These are phyloP conservation scores for Heliothis subflexa DNA, from an alignment of 1,140 invertebrate species.

Conservation along the genomic window DNA sequence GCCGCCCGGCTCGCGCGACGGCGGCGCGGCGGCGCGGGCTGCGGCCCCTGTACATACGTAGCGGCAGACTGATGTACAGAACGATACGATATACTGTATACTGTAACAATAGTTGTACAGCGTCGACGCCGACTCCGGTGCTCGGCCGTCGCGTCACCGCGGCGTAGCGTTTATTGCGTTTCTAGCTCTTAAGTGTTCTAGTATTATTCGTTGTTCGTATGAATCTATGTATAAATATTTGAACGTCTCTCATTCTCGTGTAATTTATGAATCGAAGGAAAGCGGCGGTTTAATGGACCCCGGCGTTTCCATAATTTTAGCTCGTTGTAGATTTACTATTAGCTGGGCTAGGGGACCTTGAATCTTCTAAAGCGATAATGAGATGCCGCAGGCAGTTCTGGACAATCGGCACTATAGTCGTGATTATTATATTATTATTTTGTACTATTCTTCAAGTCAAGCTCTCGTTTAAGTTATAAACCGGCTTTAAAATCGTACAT, in stretches of 20 bases:
- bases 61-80: conserved; percentile 83
- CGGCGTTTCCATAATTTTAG: conserved; percentile 78
- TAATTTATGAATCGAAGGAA: conserved; percentile 84
- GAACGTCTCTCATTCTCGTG: conserved; percentile 85
- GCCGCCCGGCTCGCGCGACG: too few relatives aligned
- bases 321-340: conserved; percentile 85
- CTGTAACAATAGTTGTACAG: conserved; percentile 77
- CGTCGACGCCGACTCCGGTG: conserved; percentile 72
- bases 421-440: conserved; percentile 81
- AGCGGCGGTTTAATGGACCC: conserved; percentile 69
- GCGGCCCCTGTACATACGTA: conserved; percentile 76
- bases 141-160: conserved; percentile 76
- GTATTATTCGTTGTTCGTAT: conserved; percentile 86
- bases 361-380: conserved; percentile 80
- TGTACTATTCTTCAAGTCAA: conserved; percentile 79
- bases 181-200: conserved; percentile 84
- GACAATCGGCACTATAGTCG: conserved; percentile 86
- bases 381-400: conserved; percentile 83
- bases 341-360: conserved; percentile 86
- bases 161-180: conserved; percentile 69
- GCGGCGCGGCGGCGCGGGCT: conserved; percentile 43
- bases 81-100: conserved; percentile 71
- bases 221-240: conserved; percentile 86
- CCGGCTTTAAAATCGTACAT: conserved; percentile 82
- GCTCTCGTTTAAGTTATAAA: conserved; percentile 84